A percentile compares a stretch with the other conserved stretches of the same genome.
These are phyloP conservation scores for Spondyliosoma cantharus DNA, from an alignment of 2,797 vertebrate species.

Conservation along the genomic window DNA sequence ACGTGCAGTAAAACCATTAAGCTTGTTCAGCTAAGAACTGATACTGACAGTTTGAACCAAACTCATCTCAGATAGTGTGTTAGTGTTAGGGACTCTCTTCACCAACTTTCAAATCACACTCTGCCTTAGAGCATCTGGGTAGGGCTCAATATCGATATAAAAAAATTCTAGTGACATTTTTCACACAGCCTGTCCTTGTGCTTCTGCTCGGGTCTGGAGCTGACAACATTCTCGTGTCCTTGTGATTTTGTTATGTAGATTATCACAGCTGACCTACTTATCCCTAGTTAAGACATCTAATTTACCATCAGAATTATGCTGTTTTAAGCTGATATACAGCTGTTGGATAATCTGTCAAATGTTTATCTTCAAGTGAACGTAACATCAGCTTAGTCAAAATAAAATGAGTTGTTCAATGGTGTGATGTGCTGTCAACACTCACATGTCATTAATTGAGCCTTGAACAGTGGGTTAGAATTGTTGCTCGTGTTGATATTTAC, in stretches of 20 bases:
- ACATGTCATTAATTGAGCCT: not conserved
- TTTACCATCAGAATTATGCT: not conserved
- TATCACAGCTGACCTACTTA: constrained; percentile 11
- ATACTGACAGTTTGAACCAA: not conserved
- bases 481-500: not conserved
- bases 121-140: not conserved
- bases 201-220: not conserved
- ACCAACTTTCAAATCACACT: not conserved
- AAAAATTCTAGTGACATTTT: not conserved
- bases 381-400: constrained; percentile 5
- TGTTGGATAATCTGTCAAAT: constrained; percentile 23
- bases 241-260: not conserved
- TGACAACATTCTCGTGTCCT: not conserved
- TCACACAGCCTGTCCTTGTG: not conserved
- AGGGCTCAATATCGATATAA: too few species aligned
- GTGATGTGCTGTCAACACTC: not conserved
- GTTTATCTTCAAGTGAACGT: not conserved
- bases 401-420: not conserved
- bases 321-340: constrained; percentile 23
- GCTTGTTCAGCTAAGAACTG: not conserved
- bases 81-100: not conserved
- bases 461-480: not conserved
- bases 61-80: not conserved
- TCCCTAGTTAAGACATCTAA: constrained; percentile 6
- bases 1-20: not conserved